These are phyloP conservation scores for Gymnothorax javanicus DNA, from an alignment of 2,797 vertebrate genomes.

Conservation along the genomic window DNA sequence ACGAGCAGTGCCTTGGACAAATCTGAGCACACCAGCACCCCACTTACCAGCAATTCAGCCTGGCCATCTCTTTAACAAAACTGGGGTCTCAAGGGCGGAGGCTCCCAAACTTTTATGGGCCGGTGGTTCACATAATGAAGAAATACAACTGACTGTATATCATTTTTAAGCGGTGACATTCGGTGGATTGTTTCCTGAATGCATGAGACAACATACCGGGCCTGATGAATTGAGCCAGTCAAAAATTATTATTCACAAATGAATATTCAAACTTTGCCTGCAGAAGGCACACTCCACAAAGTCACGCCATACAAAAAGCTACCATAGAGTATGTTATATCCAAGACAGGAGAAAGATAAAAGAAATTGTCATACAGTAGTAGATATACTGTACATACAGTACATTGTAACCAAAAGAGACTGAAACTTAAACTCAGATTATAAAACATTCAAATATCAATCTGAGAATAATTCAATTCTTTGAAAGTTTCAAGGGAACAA, in stretches of 20 bases:
- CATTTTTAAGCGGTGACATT: background rate
- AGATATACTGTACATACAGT: background rate
- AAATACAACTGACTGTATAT: background rate
- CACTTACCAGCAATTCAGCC: conserved; percentile 27
- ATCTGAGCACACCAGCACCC: conserved; percentile 34
- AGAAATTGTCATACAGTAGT: background rate
- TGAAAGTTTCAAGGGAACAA: background rate
- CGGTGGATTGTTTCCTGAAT: background rate
- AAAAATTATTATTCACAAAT: background rate
- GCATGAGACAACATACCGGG: background rate
- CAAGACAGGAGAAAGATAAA: background rate
- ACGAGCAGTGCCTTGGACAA: conserved; percentile 63
- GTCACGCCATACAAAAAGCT: background rate
- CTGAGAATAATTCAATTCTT: background rate
- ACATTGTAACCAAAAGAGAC: background rate
- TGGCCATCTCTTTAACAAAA: background rate
- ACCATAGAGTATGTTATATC: background rate
- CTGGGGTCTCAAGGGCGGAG: background rate
- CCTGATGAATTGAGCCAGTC: background rate
- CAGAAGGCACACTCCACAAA: background rate
- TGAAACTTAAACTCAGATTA: background rate
- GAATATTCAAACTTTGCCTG: background rate
- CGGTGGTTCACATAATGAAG: conserved; percentile 16
- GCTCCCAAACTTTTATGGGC: background rate
- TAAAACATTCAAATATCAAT: background rate